These are phyloP conservation scores for Steatornis caripensis DNA, from an alignment of 2,113 vertebrate genomes.

Conservation along the genomic window DNA sequence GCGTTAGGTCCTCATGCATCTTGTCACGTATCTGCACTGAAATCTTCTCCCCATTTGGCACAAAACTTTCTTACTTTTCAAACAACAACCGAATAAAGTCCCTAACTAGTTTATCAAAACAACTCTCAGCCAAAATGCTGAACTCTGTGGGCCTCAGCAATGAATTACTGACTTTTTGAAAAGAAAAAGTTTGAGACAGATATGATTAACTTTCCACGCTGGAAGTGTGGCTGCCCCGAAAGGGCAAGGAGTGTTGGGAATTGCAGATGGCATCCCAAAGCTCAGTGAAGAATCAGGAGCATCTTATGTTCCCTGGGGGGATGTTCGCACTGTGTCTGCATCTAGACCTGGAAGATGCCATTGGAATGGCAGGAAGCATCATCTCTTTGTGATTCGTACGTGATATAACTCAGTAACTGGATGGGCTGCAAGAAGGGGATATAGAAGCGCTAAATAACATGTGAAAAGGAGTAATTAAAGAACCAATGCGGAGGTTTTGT, in stretches of 20 bases:
- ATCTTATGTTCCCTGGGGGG: slow-evolving; percentile 40
- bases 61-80: not conserved
- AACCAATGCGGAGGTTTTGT: not conserved
- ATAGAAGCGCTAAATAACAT: not conserved
- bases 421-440: slow-evolving; percentile 6
- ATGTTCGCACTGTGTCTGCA: slow-evolving; percentile 54
- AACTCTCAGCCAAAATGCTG: not conserved
- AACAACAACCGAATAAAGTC: not conserved
- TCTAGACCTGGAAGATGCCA: slow-evolving; percentile 43
- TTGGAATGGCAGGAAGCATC: slow-evolving; percentile 43
- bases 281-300: not conserved
- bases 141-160: not conserved
- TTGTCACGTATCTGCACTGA: not conserved
- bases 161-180: not conserved
- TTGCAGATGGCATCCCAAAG: slow-evolving; percentile 44
- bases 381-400: slow-evolving; percentile 12
- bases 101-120: not conserved
- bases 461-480: not conserved
- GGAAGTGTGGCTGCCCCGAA: slow-evolving; percentile 39
- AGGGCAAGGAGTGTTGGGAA: slow-evolving; percentile 63
- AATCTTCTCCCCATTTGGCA: slow-evolving; percentile 5
- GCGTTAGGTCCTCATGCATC: not conserved
- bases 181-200: slow-evolving; percentile 39
- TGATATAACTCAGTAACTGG: slow-evolving; percentile 42
- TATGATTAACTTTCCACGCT: slow-evolving; percentile 14